Conservation (phyloP, 2,797 vertebrate genomes). For the Sebastes vulpes region DNA sequence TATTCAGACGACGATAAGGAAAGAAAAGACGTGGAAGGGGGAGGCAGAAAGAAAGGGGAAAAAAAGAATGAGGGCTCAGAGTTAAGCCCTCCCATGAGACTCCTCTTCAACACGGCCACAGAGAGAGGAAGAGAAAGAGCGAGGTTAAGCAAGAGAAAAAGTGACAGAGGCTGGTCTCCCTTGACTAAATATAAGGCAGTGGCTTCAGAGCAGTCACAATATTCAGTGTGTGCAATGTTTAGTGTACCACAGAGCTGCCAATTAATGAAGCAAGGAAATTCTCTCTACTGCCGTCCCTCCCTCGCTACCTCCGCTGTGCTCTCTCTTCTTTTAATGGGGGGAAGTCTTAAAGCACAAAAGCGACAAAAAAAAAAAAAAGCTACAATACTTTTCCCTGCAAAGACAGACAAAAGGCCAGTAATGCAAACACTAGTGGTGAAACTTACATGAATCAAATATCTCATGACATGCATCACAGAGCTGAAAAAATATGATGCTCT, state of each 20-base stretch:
- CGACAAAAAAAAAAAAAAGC: not conserved
- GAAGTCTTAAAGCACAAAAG: slow-evolving; percentile 20
- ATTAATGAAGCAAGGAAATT: slow-evolving; percentile 65
- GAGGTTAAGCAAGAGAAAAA: slow-evolving; percentile 71
- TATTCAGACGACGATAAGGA: slow-evolving; percentile 62
- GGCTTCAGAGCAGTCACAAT: slow-evolving; percentile 54
- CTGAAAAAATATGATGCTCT: not conserved
- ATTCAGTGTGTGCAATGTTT: slow-evolving; percentile 43
- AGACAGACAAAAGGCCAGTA: not conserved
- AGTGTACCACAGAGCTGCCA: slow-evolving; percentile 58
- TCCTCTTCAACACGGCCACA: slow-evolving; percentile 65
- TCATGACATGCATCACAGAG: not conserved
- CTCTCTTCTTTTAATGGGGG: slow-evolving; percentile 38
- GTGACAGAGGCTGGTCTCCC: slow-evolving; percentile 74
- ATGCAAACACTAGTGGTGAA: not conserved
- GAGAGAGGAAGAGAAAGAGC: slow-evolving; percentile 56
- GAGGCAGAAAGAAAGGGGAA: slow-evolving; percentile 28
- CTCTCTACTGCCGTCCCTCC: slow-evolving; percentile 10
- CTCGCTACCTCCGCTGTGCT: slow-evolving; percentile 29
- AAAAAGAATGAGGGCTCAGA: slow-evolving; percentile 64
- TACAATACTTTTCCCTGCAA: not conserved
- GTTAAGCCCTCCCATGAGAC: slow-evolving; percentile 79
- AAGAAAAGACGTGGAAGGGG: slow-evolving; percentile 46
- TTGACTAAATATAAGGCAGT: slow-evolving; percentile 66
- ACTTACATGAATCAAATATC: not conserved